A percentile compares a stretch with the other conserved stretches of the same genome.
These are phyloP conservation scores for Operophtera brumata DNA, from an alignment of 2,888 invertebrate genomes.

Conservation along the genomic window DNA sequence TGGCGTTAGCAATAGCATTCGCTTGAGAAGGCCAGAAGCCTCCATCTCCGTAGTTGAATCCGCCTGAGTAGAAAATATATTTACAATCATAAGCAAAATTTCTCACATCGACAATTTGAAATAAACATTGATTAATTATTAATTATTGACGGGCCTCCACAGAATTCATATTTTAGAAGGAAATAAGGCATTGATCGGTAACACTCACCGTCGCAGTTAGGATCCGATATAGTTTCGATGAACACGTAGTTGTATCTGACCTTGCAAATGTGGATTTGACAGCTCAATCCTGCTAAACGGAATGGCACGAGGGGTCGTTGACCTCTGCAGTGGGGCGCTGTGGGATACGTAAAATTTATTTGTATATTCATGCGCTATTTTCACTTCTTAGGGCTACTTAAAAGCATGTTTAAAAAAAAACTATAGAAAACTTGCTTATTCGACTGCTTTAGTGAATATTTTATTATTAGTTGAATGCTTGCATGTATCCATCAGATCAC, in stretches of 20 bases:
- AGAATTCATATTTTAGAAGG: neutral
- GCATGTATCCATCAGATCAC: no score
- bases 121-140: neutral
- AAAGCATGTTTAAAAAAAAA: no score
- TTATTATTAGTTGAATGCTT: no score
- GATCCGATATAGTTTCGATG: conserved; percentile 39
- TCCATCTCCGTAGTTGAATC: neutral
- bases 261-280: conserved; percentile 55
- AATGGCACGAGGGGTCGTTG: conserved; percentile 52
- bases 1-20: neutral
- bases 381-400: no score
- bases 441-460: no score
- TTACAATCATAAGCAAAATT: neutral
- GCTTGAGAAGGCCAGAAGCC: neutral
- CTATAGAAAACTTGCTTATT: no score
- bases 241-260: conserved; percentile 66
- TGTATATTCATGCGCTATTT: neutral
- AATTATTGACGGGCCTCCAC: no score
- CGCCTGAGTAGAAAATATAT: neutral
- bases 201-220: conserved; percentile 12
- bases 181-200: neutral
- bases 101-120: neutral
- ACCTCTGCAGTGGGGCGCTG: conserved; percentile 59
- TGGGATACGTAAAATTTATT: conserved; percentile 13
- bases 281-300: conserved; percentile 45